These are phyloP conservation scores for Coilia nasus DNA, from an alignment of 2,797 vertebrate species.

Conservation along the genomic window DNA sequence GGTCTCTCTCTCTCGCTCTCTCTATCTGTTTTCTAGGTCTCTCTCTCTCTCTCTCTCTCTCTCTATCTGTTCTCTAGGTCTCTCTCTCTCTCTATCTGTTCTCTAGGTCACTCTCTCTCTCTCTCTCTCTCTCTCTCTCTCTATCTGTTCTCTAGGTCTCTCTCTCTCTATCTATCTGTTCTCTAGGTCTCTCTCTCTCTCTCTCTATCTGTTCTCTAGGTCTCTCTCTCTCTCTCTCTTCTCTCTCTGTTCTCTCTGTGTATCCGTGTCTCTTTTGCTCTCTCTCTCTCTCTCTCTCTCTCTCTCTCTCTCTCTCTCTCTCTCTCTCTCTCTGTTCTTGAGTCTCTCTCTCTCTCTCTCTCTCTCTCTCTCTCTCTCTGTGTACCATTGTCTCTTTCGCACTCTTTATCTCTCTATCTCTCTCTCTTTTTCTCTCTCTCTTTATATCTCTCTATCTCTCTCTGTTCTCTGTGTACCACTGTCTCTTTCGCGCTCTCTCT, in stretches of 20 bases:
- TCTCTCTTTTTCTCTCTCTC: too few species aligned
- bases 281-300: conserved; percentile 30
- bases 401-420: conserved; percentile 49
- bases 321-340: not conserved
- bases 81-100: not conserved
- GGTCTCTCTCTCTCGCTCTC: not conserved
- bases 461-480: too few species aligned
- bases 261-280: too few species aligned
- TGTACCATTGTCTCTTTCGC: conserved; percentile 42
- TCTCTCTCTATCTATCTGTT: conserved; percentile 53
- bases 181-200: not conserved
- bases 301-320: not conserved
- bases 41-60: not conserved
- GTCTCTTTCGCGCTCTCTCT: too few species aligned
- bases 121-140: not conserved
- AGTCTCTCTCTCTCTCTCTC: not conserved
- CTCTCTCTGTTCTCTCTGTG: not conserved
- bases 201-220: too few species aligned
- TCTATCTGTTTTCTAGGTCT: too few species aligned
- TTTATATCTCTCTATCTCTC: too few species aligned
- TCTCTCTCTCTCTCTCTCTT: not conserved
- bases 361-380: not conserved
- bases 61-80: not conserved
- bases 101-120: not conserved
- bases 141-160: conserved; percentile 52